Evolutionary conservation across 2,888 invertebrate species (phyloP).

Genomic region (Mesorhabditis spiculigera): DNA sequence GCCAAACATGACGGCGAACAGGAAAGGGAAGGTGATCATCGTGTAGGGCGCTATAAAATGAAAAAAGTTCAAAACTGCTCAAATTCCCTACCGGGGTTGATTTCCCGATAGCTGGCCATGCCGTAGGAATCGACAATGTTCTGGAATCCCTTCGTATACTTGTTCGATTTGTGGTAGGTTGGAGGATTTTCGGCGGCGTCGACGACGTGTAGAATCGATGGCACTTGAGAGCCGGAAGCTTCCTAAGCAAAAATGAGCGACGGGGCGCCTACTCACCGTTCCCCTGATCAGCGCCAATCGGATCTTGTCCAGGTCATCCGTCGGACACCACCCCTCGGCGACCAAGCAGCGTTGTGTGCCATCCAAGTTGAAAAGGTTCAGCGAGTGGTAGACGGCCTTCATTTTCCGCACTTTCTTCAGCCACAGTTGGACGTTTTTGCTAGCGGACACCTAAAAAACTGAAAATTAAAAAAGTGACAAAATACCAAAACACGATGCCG

Average conservation of each 20-base stretch:
- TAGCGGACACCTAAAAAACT: slow-evolving; percentile 82
- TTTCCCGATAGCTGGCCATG: slow-evolving; percentile 88
- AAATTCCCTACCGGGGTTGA: slow-evolving; percentile 78
- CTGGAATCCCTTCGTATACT: slow-evolving; percentile 92
- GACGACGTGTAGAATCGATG: slow-evolving; percentile 92
- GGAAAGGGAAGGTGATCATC: slow-evolving; percentile 92
- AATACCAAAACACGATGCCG: slow-evolving; percentile 73
- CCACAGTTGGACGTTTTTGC: slow-evolving; percentile 98
- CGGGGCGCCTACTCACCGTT: not conserved
- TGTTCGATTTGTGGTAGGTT: slow-evolving; percentile 91
- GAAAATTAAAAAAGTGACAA: not conserved
- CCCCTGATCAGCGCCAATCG: not conserved
- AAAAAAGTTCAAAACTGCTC: not conserved
- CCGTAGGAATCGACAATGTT: slow-evolving; percentile 92
- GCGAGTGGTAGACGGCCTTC: slow-evolving; percentile 94
- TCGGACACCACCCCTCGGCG: slow-evolving; percentile 31
- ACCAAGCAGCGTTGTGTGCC: slow-evolving; percentile 72
- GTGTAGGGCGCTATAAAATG: slow-evolving; percentile 78
- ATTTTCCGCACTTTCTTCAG: slow-evolving; percentile 93
- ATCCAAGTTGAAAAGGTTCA: slow-evolving; percentile 96
- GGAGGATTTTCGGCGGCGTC: slow-evolving; percentile 82
- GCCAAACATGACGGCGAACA: slow-evolving; percentile 97
- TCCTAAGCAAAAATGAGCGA: slow-evolving; percentile 63
- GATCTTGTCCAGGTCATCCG: not conserved
- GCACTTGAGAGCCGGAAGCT: slow-evolving; percentile 82